These are phyloP conservation scores for Leptinotarsa rubiginosa DNA, from an alignment of 2,888 invertebrate genomes.

Conservation along the genomic window DNA sequence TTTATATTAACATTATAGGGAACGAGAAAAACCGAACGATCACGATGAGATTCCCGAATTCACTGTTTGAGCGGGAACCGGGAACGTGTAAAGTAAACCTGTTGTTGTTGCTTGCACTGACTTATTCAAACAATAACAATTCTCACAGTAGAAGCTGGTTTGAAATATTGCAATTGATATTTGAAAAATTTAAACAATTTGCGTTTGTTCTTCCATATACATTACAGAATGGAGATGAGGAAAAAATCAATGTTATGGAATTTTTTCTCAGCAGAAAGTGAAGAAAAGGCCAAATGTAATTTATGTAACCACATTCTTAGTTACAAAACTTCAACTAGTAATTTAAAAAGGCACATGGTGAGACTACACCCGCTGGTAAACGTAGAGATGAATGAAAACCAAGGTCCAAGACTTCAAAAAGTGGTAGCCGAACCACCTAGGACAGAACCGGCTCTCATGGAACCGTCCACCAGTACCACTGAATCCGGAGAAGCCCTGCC, in stretches of 20 bases:
- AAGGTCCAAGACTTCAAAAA: neutral
- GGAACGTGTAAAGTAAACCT: neutral
- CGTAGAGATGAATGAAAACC: neutral
- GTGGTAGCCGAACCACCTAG: neutral
- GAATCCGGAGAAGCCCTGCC: neutral
- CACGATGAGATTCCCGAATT: neutral
- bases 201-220: neutral
- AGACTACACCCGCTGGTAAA: slow-evolving; percentile 7
- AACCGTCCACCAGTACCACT: neutral
- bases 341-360: slow-evolving; percentile 7
- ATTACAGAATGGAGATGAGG: neutral
- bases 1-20: neutral
- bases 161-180: neutral
- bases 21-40: neutral
- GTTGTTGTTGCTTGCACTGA: neutral
- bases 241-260: slow-evolving; percentile 2
- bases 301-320: neutral
- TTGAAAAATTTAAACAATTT: neutral
- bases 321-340: slow-evolving; percentile 1
- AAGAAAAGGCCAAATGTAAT: neutral
- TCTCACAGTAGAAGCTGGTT: neutral
- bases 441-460: neutral
- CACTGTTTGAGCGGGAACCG: neutral
- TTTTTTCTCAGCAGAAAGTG: neutral
- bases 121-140: neutral